Evolutionary conservation across 1,140 invertebrate genomes (phyloP).

Genomic region (Drosophila bipectinata): DNA sequence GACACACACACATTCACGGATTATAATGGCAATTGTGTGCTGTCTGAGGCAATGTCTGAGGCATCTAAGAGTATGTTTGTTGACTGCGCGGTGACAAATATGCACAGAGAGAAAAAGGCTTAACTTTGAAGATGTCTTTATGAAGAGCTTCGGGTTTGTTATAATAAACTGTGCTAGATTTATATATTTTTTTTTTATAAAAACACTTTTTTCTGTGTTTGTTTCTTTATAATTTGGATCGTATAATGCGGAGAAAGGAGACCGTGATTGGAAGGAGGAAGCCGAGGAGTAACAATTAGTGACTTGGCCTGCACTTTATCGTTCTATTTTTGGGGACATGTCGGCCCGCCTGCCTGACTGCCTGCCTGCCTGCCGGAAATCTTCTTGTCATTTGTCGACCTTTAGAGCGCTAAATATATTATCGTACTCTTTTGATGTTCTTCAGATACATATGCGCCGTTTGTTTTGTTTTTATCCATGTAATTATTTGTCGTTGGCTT

Average conservation of each 20-base stretch:
- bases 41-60: slow-evolving; percentile 1
- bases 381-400: slow-evolving; percentile 77
- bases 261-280: not conserved
- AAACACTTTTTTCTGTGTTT: not conserved
- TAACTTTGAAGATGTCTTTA: not conserved
- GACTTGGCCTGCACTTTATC: slow-evolving; percentile 58
- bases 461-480: slow-evolving; percentile 24
- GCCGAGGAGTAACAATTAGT: slow-evolving; percentile 49
- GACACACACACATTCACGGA: slow-evolving; percentile 43
- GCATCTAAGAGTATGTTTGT: slow-evolving; percentile 29
- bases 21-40: slow-evolving; percentile 43
- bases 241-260: not conserved
- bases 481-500: slow-evolving; percentile 17
- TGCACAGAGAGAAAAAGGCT: not conserved
- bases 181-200: not conserved
- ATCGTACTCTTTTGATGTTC: slow-evolving; percentile 24
- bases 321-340: slow-evolving; percentile 54
- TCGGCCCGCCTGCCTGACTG: not conserved
- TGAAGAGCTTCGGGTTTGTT: too few species aligned
- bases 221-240: slow-evolving; percentile 6
- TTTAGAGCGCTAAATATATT: slow-evolving; percentile 58
- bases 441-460: slow-evolving; percentile 13
- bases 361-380: slow-evolving; percentile 65
- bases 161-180: too few species aligned
- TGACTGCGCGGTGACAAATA: slow-evolving; percentile 33